These are phyloP conservation scores for Tholera decimalis DNA, from an alignment of 2,888 invertebrate species.

Conservation along the genomic window DNA sequence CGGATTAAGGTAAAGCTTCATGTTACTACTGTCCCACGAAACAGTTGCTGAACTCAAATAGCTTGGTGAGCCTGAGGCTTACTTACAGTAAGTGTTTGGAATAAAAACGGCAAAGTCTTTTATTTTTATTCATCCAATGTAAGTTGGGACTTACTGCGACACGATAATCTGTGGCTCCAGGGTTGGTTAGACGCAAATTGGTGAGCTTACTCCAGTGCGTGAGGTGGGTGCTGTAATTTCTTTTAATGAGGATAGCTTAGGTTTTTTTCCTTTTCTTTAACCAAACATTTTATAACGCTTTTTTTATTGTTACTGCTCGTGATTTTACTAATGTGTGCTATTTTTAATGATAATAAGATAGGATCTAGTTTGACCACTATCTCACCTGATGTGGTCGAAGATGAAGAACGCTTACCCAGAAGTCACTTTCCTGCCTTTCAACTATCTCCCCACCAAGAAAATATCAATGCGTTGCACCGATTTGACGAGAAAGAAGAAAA, in stretches of 20 bases:
- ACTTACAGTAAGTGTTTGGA: slow-evolving; percentile 62
- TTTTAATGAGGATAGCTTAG: slow-evolving; percentile 26
- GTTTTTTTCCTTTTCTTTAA: slow-evolving; percentile 8
- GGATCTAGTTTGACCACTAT: no score
- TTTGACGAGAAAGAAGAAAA: no score
- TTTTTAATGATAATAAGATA: no score
- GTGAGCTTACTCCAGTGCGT: slow-evolving; percentile 42
- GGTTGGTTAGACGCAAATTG: slow-evolving; percentile 57
- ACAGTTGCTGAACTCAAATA: slow-evolving; percentile 60
- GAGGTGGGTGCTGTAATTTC: slow-evolving; percentile 36
- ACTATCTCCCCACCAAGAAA: no score
- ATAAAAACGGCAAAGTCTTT: slow-evolving; percentile 54
- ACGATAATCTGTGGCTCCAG: slow-evolving; percentile 47
- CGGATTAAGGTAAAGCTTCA: slow-evolving; percentile 54
- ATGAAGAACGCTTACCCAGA: no score
- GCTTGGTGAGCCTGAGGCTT: slow-evolving; percentile 52
- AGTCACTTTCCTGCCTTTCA: no score
- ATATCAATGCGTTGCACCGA: no score
- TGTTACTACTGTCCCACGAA: slow-evolving; percentile 56
- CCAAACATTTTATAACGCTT: background rate
- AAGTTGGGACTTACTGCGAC: slow-evolving; percentile 45
- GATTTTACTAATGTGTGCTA: no score
- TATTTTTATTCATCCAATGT: slow-evolving; percentile 56
- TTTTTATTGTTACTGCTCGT: no score
- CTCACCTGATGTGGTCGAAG: no score